Conservation (phyloP, 2,113 vertebrate species). For the Oncorhynchus keta region DNA sequence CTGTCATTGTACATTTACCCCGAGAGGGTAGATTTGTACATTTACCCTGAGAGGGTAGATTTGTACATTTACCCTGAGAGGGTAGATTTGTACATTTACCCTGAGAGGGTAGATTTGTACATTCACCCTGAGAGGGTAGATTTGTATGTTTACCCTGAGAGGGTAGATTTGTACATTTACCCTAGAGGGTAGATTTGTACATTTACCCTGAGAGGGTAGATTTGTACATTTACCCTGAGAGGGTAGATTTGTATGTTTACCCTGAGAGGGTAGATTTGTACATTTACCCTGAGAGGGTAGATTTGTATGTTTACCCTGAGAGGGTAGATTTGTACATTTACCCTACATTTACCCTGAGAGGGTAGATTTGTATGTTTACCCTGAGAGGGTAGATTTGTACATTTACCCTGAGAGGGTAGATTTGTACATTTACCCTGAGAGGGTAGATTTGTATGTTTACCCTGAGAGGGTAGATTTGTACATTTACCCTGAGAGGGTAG, state of each 20-base stretch:
- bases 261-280: background rate
- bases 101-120: conserved; percentile 18
- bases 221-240: no score
- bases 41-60: conserved; percentile 13
- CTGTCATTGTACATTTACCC: background rate
- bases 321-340: background rate
- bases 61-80: conserved; percentile 3
- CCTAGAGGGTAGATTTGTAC: conserved; percentile 17
- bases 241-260: background rate
- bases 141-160: conserved; percentile 1
- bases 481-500: background rate
- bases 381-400: background rate
- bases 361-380: no score
- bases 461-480: conserved; percentile 1
- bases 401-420: background rate
- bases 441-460: background rate
- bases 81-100: conserved; percentile 8
- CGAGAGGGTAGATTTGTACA: conserved; percentile 19
- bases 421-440: conserved; percentile 5
- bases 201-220: background rate
- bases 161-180: conserved; percentile 8
- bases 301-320: conserved; percentile 4
- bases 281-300: no score
- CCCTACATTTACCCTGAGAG: background rate
- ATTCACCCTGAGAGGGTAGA: conserved; percentile 9